Conservation (phyloP, 1,140 invertebrate species). For the Cyphomyrmex costatus region DNA sequence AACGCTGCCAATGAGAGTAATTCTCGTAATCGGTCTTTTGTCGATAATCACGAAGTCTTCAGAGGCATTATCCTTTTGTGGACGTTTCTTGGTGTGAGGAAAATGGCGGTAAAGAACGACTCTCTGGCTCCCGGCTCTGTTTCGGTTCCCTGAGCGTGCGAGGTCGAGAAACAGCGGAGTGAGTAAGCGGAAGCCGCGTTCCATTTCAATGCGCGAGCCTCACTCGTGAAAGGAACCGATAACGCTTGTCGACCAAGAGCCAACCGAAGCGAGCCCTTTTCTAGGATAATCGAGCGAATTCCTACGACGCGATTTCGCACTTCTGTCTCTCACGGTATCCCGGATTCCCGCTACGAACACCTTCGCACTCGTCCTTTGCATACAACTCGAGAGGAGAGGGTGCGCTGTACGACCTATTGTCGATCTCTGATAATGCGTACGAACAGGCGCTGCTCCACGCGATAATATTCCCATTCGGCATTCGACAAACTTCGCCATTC, state of each 20-base stretch:
- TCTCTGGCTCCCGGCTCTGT: conserved; percentile 43
- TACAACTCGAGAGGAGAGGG: conserved; percentile 3
- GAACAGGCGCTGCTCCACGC: neutral
- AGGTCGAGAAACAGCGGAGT: conserved; percentile 67
- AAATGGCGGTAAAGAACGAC: conserved; percentile 28
- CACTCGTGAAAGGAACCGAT: conserved; percentile 78
- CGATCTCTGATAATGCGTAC: neutral
- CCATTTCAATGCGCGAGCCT: conserved; percentile 72
- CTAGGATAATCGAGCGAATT: conserved; percentile 45
- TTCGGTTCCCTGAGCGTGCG: conserved; percentile 59
- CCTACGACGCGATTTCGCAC: conserved; percentile 64
- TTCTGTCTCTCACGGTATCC: neutral
- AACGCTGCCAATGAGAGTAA: neutral
- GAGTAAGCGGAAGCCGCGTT: conserved; percentile 73
- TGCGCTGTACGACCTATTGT: conserved; percentile 9
- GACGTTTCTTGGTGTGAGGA: conserved; percentile 30
- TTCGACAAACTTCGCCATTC: conserved; percentile 44
- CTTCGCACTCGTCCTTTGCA: conserved; percentile 36
- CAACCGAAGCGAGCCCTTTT: conserved; percentile 53
- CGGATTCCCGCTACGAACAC: neutral
- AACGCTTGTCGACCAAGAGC: conserved; percentile 55
- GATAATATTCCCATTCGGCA: conserved; percentile 28
- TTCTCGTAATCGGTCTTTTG: conserved; percentile 19
- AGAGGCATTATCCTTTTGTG: conserved; percentile 45
- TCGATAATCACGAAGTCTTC: conserved; percentile 7